Percentiles rank a stretch among this genome's conserved stretches.
These are phyloP conservation scores for Hemiprocne comata DNA, from an alignment of 2,113 vertebrate genomes.

Conservation along the genomic window DNA sequence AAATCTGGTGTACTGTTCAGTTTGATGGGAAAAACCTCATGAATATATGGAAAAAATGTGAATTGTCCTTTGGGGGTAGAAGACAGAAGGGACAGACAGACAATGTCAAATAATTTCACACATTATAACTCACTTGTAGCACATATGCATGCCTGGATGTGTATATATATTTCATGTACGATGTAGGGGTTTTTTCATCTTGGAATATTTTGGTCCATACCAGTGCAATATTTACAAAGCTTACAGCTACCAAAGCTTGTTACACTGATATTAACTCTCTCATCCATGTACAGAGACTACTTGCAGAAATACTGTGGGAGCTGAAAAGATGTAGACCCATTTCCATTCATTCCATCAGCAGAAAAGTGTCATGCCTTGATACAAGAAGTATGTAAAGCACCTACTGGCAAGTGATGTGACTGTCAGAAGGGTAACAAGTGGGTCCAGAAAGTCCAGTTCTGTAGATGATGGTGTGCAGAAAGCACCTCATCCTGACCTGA, in stretches of 20 bases:
- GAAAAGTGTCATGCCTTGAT: not conserved
- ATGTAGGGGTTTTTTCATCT: not conserved
- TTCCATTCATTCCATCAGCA: too few relatives aligned
- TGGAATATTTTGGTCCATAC: not conserved
- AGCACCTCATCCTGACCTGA: not conserved
- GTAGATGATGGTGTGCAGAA: not conserved
- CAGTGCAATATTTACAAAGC: not conserved
- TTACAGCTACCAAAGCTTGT: not conserved
- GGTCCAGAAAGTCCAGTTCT: not conserved
- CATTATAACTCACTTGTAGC: not conserved
- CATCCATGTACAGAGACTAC: not conserved
- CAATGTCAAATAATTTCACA: not conserved
- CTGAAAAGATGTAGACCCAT: too few relatives aligned
- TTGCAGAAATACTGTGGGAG: too few relatives aligned
- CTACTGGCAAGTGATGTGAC: too few relatives aligned
- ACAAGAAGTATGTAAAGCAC: not conserved
- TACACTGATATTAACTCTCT: not conserved
- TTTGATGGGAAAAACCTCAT: not conserved
- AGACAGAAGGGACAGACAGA: not conserved
- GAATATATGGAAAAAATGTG: not conserved
- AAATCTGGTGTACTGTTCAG: not conserved
- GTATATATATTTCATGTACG: too few relatives aligned
- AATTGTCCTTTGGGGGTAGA: not conserved
- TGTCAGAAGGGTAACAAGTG: too few relatives aligned
- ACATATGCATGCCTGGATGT: not conserved